Percentiles rank a stretch among this genome's conserved stretches.
phyloP scores from a whole-genome alignment of 1,140 invertebrate species.

The Leptonema lineaticorne region DNA sequence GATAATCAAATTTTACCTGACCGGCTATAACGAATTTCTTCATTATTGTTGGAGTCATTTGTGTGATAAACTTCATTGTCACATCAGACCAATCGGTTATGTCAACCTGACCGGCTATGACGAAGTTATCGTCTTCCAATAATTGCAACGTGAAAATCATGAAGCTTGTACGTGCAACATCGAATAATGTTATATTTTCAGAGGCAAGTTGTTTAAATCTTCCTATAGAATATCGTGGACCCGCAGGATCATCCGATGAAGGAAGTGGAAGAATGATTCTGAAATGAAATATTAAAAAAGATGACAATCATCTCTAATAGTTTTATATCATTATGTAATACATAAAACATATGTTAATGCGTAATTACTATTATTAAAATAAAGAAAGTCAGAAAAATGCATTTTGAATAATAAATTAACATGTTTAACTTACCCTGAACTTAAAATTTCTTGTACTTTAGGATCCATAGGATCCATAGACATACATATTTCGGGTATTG shows the following conservation, averaged over 20 bases:
- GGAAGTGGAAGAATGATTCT: slow-evolving; percentile 50
- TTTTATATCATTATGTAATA: no score
- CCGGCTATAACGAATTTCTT: slow-evolving; percentile 57
- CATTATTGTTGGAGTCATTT: slow-evolving; percentile 53
- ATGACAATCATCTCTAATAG: not conserved
- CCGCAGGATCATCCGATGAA: slow-evolving; percentile 46
- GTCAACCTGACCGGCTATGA: slow-evolving; percentile 43
- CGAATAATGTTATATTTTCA: slow-evolving; percentile 44
- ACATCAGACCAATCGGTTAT: slow-evolving; percentile 50
- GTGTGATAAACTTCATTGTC: slow-evolving; percentile 49
- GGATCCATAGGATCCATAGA: slow-evolving; percentile 50
- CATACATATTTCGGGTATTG: slow-evolving; percentile 48
- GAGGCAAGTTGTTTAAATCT: slow-evolving; percentile 51
- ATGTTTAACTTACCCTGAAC: slow-evolving; percentile 48
- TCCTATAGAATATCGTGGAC: slow-evolving; percentile 53
- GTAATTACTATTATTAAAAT: not conserved
- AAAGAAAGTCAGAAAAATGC: not conserved
- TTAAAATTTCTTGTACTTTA: slow-evolving; percentile 51
- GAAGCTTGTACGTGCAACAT: slow-evolving; percentile 48
- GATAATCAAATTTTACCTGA: slow-evolving; percentile 46
- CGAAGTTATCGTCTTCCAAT: slow-evolving; percentile 45
- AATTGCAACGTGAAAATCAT: slow-evolving; percentile 36
- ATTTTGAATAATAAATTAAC: not conserved
- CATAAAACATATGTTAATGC: no score
- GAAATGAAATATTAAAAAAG: slow-evolving; percentile 44